Evolutionary conservation across 2,113 vertebrate species (phyloP), one percentile per base, ranked within the genome.

Genomic region (Gymnogyps californianus): DNA sequence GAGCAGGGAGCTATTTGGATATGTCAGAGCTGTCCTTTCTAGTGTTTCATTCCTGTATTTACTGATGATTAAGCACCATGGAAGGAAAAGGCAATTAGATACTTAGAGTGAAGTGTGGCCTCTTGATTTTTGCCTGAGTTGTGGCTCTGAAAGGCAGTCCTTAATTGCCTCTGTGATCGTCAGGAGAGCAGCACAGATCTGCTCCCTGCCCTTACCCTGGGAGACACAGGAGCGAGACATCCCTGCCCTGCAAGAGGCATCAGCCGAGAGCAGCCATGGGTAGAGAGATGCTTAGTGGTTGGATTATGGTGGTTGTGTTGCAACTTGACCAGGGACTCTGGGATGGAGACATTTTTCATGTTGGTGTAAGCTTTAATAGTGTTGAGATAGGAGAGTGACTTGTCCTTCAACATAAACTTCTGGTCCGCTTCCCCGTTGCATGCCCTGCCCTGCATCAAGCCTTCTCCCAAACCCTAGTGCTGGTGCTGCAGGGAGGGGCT

Each of bases 51-150:
- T 86, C 38, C 36, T 62, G 17, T 44, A 11, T 67, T 90, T 86
- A 47, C 28, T 71, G 62, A 16, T 70, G 42, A 58, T 66, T 81
- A 83, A 96, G 38, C 25, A 46, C 13, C 8, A 13, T 17, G 59
- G 24, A 78, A 90, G 31, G 57, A 81, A 90, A 94, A 71, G 24
- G 20, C 44, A 83, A 62, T 51, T 36, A 90, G 66, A 16, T 55
- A 57, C 57, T 83, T 51, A 70, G 38, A 71, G 22, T 61, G 67
- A 93, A 88, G 47, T 28, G 24, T 34, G 11, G 14, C 71, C 55
- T 80, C 75, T 93, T 66, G 58, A 70, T 77, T 96, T 89, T 92
- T 81, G 25, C 42, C 34, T 62, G 64, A 84, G 47, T 59, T 51
- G 31, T 79, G 62, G 16, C 44, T 29, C 44, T 40, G 61, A 64